These are phyloP conservation scores for Camponotus floridanus DNA, from an alignment of 1,140 invertebrate genomes.

Conservation along the genomic window DNA sequence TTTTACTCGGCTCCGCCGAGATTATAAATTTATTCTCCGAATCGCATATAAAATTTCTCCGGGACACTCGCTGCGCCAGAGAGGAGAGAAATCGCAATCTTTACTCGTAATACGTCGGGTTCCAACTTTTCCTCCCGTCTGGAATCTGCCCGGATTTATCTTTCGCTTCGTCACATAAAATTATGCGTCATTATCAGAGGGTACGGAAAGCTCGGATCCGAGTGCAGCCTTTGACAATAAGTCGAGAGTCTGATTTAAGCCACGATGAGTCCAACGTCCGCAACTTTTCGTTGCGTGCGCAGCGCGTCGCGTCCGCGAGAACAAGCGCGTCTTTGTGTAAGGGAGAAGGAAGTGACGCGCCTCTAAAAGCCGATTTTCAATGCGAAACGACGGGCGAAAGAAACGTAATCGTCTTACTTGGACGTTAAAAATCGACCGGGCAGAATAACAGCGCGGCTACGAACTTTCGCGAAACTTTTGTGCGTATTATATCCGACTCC, in stretches of 20 bases:
- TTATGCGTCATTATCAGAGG: constrained; percentile 59
- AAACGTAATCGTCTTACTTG: constrained; percentile 59
- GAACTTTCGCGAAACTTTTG: constrained; percentile 31
- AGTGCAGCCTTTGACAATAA: constrained; percentile 48
- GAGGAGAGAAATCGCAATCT: constrained; percentile 32
- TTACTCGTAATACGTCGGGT: constrained; percentile 27
- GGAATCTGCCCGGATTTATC: constrained; percentile 32
- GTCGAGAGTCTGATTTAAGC: constrained; percentile 37
- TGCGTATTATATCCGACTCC: constrained; percentile 40
- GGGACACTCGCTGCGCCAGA: background rate
- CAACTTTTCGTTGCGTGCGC: background rate
- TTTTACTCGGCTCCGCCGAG: constrained; percentile 16
- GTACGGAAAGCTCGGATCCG: constrained; percentile 7
- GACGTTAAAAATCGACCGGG: constrained; percentile 30
- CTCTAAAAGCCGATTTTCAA: constrained; percentile 55
- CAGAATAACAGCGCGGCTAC: background rate
- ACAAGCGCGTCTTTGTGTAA: background rate
- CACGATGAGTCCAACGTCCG: constrained; percentile 32
- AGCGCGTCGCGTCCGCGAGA: background rate
- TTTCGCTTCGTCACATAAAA: constrained; percentile 42
- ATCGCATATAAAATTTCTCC: constrained; percentile 35
- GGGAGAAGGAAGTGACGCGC: background rate
- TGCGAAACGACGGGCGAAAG: constrained; percentile 41
- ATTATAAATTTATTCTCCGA: constrained; percentile 53
- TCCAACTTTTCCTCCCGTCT: constrained; percentile 40